Evolutionary conservation across 53 echinoderm and acorn worm genomes (phyloP), one percentile per base, ranked within the genome.

Genomic region (Zoroaster sp.): DNA sequence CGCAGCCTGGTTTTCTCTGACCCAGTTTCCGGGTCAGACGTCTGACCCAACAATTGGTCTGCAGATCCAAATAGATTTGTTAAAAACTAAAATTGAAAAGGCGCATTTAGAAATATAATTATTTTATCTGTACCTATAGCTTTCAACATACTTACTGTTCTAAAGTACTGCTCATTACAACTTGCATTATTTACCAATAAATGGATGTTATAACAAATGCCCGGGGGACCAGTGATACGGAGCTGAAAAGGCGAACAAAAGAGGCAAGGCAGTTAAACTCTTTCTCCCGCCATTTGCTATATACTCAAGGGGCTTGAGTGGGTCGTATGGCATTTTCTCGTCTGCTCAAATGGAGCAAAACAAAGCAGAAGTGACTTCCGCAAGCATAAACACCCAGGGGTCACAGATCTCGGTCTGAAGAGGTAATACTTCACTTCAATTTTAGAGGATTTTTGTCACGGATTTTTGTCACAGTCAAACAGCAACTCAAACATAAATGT

Each of bases 121-220:
- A n/a, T n/a, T n/a, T n/a, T n/a, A n/a, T n/a, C n/a, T n/a, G n/a
- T n/a, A n/a, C n/a, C n/a, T n/a, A n/a, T n/a, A n/a, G n/a, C n/a
- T n/a, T n/a, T n/a, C n/a, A n/a, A n/a, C 13, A 46, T 6, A 6
- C 13, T 46, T 46, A 8, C 13, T 12, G 6, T 12, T 46, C 46
- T 36, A 69, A 17, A 35, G 70, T 32, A 36, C 70, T 36, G 70
- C 36, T 33, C 36, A 69, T 69, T 59, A 59, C 70, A 17, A 34
- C 37, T 70, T 70, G 59, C 36, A 78, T 78, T 78, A 78, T 78
- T 78, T 78, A 54, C 39, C 78, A 54, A 78, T 78, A 55, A 78
- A 78, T 14, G 18, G 40, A 55, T 46, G 78, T 78, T 54, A 54
- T 37, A 59, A 53, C 59, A 21, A 78, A 30, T 32, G 37, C 59